Base-by-base conservation (phyloP, 2,113 vertebrate genomes). In the Limanda limanda region DNA sequence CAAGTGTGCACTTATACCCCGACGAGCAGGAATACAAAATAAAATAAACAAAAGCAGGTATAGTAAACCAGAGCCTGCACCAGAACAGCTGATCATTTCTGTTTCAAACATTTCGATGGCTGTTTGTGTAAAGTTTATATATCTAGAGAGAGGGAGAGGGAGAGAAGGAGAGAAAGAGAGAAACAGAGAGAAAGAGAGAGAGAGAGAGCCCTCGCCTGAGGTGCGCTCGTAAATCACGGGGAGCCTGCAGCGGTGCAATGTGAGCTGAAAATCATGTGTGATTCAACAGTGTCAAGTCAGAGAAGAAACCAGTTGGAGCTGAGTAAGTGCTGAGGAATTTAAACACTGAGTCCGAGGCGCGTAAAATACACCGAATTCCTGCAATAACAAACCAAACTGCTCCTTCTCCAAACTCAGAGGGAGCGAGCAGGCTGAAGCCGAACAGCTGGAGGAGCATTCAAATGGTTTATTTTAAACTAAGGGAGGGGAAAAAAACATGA, bases 231-330 rank as follows among this genome's bases (percentile, higher is more conserved):
- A 86, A 91, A 91, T 91, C 90, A 91, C 81, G 13, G 52, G 59
- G 14, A 86, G 83, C 81, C 76, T 75, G 89, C 80, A 86, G 86
- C 68, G 67, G 71, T 81, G 89, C 75, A 83, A 60, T 85, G 85
- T 71, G 86, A 87, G 83, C 86, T 79, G 77, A 79, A 83, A 85
- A 86, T 88, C 84, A 86, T 73, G 70, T 83, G 84, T 81, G 87
- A 84, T 88, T 90, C 88, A 86, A 88, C 83, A 89, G 74, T 83
- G 60, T 89, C 58, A 65, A 86, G 70, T 79, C 76, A 74, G 78
- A 86, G 75, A 84, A 74, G 42, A 84, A 80, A 76, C 45, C 68
- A 84, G 74, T 74, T 75, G 83, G 70, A 68, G 57, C 73, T 82
- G 86, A 86, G 68, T 70, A 83, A 86, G 71, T 72, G 74, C 74